Base-by-base conservation (phyloP, 2,797 vertebrate genomes). In the Spinus pinus region DNA sequence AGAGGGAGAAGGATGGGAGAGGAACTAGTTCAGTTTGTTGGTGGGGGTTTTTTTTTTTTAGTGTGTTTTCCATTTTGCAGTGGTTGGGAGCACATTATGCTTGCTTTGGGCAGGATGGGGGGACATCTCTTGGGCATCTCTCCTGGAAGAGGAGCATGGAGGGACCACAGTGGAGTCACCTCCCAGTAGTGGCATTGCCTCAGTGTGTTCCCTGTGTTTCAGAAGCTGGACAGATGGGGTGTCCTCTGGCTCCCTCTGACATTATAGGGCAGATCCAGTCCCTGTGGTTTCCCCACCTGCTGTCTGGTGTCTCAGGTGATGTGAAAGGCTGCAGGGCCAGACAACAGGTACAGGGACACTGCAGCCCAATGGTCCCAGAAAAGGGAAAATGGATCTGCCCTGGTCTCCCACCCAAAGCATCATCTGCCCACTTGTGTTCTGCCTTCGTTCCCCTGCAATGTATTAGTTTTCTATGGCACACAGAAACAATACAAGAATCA, bases 341-440 rank as follows among this genome's bases (percentile, higher is more conserved):
- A 6, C 30, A 47, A 58, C 66, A 35, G 6, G 7, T 2, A 7
- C 0, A 0, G 61, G 51, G 44, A 73, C 25, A 20, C 28, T 50
- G 51, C 37, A 44, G 41, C 77, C 67, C 82, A 54, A 17, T 0
- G 0, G 62, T 49, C 61, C 46, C 67, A 67, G 37, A 21, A 83
- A 28, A 7, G 41, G 23, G 31, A 30, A 44, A 39, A 91, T 24
- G 47, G 7, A 53, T 61, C 46, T 65, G 47, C 67, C 9, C 5
- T 44, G 67, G 31, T 46, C 18, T 49, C 13, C 24, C 42, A 54
- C 53, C 42, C 6, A 3, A n/a, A 69, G 50, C 53, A 7, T 3
- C 6, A 2, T 28, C 35, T 92, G 73, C 28, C 27, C 33, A 35
- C 33, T 67, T 66, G n/a, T 5, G 2, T 75, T 92, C 39, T 13